A percentile compares a stretch with the other conserved stretches of the same genome.
Conservation (phyloP, 2,888 invertebrate genomes). For the Morinoia aosen region DNA sequence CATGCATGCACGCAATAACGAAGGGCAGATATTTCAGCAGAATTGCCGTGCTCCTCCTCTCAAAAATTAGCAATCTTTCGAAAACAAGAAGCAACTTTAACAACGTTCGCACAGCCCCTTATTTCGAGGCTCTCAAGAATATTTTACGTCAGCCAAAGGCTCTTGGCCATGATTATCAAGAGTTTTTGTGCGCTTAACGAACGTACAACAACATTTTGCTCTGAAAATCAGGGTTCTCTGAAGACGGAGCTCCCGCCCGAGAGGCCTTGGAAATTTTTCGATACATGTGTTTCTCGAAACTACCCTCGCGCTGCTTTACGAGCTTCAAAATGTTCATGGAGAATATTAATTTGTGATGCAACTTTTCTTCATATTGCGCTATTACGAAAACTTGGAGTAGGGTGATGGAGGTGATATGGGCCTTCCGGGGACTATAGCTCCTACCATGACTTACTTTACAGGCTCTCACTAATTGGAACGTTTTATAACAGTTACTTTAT, state of each 20-base stretch:
- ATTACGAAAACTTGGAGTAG: not conserved
- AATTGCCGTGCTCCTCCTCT: not conserved
- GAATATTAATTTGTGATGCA: conserved; percentile 12
- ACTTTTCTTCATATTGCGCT: not conserved
- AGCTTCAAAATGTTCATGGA: not conserved
- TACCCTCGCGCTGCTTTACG: not conserved
- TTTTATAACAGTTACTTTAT: not conserved
- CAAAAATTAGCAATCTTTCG: conserved; percentile 36
- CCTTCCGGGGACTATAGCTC: not conserved
- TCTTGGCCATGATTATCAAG: conserved; percentile 47
- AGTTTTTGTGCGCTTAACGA: conserved; percentile 41
- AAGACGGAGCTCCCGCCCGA: not conserved
- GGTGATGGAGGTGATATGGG: not conserved
- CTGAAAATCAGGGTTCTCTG: not conserved
- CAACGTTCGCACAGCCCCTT: conserved; percentile 48
- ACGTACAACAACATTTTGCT: conserved; percentile 24
- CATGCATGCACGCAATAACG: not conserved
- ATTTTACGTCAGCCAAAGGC: conserved; percentile 47
- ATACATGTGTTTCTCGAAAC: conserved; percentile 7
- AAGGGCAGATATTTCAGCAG: not conserved
- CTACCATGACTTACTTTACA: not conserved
- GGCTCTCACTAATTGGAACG: not conserved
- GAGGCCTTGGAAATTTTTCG: not conserved
- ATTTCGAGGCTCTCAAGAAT: conserved; percentile 31
- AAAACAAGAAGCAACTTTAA: conserved; percentile 41